phyloP scores from a whole-genome alignment of 2,888 invertebrate species.

The Plusia festucae region DNA sequence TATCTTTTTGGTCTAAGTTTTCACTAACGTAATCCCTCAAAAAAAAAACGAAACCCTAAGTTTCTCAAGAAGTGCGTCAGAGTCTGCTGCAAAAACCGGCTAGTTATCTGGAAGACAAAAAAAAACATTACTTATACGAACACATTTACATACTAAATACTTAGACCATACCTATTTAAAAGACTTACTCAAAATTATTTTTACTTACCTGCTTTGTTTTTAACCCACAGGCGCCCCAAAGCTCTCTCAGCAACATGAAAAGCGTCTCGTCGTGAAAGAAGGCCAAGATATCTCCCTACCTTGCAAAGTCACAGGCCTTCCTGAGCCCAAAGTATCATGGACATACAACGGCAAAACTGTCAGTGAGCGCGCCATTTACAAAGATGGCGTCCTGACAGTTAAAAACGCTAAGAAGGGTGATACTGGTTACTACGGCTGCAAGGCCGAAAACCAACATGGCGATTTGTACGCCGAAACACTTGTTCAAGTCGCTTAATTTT shows the following conservation, averaged over 20 bases:
- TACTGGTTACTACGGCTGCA: slow-evolving; percentile 79
- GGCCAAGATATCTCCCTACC: slow-evolving; percentile 73
- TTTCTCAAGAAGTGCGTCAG: no score
- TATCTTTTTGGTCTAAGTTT: no score
- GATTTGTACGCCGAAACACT: slow-evolving; percentile 69
- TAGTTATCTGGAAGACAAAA: no score
- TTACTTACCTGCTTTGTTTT: not conserved
- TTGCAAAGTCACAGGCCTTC: slow-evolving; percentile 70
- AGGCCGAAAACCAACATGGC: slow-evolving; percentile 70
- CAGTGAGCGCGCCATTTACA: slow-evolving; percentile 46
- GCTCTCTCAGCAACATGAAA: slow-evolving; percentile 64
- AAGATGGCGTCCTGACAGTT: slow-evolving; percentile 68
- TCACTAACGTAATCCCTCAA: no score
- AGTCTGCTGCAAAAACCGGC: no score
- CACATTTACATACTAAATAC: no score
- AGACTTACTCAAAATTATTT: no score
- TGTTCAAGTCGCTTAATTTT: slow-evolving; percentile 50
- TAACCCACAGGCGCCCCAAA: slow-evolving; percentile 69
- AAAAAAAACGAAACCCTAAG: no score
- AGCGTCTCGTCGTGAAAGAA: slow-evolving; percentile 58
- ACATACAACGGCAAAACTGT: slow-evolving; percentile 71
- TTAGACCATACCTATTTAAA: no score
- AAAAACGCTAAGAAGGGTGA: slow-evolving; percentile 68
- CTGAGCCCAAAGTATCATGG: slow-evolving; percentile 68
- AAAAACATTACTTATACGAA: no score